Conservation (phyloP, 2,888 invertebrate species). For the Epicampocera succincta region DNA sequence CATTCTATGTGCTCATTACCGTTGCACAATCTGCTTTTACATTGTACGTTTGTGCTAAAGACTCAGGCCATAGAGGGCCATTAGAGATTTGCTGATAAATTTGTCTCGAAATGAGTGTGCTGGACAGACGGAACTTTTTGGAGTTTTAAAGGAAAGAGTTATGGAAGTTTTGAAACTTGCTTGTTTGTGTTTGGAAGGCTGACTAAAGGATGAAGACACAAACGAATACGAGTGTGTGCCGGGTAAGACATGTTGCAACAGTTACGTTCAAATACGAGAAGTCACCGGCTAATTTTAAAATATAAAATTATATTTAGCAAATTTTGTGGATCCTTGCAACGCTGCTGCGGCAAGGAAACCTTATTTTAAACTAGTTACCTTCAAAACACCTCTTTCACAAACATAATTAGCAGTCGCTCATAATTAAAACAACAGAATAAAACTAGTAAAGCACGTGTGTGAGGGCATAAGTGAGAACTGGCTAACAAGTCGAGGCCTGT, state of each 20-base stretch:
- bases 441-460: no score
- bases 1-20: constrained; percentile 57
- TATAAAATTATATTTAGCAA: no score
- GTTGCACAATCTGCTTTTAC: constrained; percentile 48
- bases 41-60: constrained; percentile 1
- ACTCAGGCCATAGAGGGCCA: constrained; percentile 32
- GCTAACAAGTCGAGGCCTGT: no score
- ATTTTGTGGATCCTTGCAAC: no score
- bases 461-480: no score
- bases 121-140: constrained; percentile 10
- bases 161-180: constrained; percentile 10
- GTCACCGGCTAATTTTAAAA: no score
- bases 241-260: background rate
- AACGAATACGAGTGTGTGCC: background rate
- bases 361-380: no score
- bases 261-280: constrained; percentile 13
- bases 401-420: no score
- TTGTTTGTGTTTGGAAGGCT: constrained; percentile 8
- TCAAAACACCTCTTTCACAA: no score
- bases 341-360: no score
- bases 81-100: constrained; percentile 62
- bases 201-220: background rate
- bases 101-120: constrained; percentile 33
- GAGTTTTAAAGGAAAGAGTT: constrained; percentile 23
- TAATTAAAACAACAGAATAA: no score